phyloP scores from a whole-genome alignment of 2,888 invertebrate genomes.

The Archips xylosteana region DNA sequence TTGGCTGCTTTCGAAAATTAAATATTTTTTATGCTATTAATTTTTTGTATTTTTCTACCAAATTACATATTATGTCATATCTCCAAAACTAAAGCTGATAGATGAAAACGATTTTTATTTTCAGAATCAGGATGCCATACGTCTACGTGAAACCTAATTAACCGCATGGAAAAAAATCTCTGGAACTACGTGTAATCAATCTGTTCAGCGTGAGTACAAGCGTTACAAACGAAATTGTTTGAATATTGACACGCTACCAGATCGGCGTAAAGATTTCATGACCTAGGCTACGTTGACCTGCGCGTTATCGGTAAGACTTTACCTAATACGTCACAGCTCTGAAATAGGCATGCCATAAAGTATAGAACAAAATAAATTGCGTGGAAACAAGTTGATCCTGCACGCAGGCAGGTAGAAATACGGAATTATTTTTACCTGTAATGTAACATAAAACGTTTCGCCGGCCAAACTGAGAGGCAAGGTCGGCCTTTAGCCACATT shows the following conservation, averaged over 20 bases:
- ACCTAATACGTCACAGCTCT: not conserved
- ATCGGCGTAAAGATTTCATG: constrained; percentile 47
- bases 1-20: too few relatives aligned
- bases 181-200: too few relatives aligned
- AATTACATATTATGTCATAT: too few relatives aligned
- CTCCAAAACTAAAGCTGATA: too few relatives aligned
- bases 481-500: not conserved
- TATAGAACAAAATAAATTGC: not conserved
- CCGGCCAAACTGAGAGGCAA: constrained; percentile 11
- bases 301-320: constrained; percentile 8
- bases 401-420: constrained; percentile 17
- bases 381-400: constrained; percentile 11
- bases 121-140: too few relatives aligned
- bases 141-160: too few relatives aligned
- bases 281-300: constrained; percentile 23
- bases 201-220: not conserved
- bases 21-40: too few relatives aligned
- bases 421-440: constrained; percentile 23
- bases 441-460: constrained; percentile 19
- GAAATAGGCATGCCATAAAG: not conserved
- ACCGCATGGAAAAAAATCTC: too few relatives aligned
- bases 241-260: constrained; percentile 44
- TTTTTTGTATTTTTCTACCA: too few relatives aligned
- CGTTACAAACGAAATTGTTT: not conserved
- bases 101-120: too few relatives aligned